Evolutionary conservation across 1,140 invertebrate species (phyloP).

Genomic region (Pseudomyrmex gracilis): DNA sequence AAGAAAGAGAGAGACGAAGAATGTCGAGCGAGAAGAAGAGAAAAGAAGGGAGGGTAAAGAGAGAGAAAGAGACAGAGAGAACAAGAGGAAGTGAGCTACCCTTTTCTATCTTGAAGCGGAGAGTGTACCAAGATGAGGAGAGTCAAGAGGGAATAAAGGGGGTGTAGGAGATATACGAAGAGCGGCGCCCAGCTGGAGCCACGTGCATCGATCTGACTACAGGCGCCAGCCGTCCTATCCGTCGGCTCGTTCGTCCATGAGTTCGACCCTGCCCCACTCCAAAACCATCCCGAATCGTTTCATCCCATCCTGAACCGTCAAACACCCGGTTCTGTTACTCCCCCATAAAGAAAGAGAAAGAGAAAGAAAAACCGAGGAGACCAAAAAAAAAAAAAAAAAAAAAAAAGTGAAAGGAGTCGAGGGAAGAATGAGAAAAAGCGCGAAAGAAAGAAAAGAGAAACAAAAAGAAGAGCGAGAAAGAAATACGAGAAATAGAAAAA

Average conservation of each 20-base stretch:
- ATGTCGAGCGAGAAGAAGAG: not conserved
- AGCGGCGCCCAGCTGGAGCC: constrained; percentile 86
- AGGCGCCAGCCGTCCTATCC: constrained; percentile 86
- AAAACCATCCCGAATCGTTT: constrained; percentile 71
- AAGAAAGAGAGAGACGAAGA: not conserved
- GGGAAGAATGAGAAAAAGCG: not conserved
- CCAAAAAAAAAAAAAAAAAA: not conserved
- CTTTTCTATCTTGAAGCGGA: constrained; percentile 76
- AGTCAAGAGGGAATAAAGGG: constrained; percentile 82
- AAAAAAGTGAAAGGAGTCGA: not conserved
- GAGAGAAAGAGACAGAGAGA: constrained; percentile 29
- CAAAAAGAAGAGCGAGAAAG: constrained; percentile 13
- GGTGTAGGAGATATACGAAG: constrained; percentile 84
- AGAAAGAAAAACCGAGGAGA: constrained; percentile 16
- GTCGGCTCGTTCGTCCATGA: constrained; percentile 86
- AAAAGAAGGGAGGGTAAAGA: constrained; percentile 11
- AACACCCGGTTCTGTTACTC: constrained; percentile 60
- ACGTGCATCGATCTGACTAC: constrained; percentile 86
- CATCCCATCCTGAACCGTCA: constrained; percentile 71
- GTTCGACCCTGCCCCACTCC: constrained; percentile 84
- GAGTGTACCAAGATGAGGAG: constrained; percentile 74
- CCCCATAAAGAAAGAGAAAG: constrained; percentile 41
- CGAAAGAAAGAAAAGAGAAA: constrained; percentile 15
- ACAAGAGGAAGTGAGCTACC: constrained; percentile 69
- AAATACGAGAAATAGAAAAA: constrained; percentile 9